phyloP scores from a whole-genome alignment of 2,113 vertebrate species.

The Lipotes vexillifer region DNA sequence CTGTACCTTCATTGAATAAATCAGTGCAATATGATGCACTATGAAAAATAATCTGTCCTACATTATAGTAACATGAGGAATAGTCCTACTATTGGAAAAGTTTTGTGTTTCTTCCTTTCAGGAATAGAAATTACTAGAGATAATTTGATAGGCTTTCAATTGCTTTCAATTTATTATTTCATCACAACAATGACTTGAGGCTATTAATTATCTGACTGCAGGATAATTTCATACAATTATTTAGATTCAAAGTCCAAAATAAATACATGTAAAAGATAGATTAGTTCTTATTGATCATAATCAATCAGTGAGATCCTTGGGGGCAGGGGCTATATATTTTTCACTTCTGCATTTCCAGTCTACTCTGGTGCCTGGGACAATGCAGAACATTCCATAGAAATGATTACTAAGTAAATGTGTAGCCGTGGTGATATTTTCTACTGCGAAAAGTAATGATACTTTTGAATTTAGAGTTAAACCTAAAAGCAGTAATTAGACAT shows the following conservation, averaged over 20 bases:
- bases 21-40: not conserved
- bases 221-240: not conserved
- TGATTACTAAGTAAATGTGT: not conserved
- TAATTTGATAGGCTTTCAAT: constrained; percentile 3
- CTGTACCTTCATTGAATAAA: constrained; percentile 24
- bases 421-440: not conserved
- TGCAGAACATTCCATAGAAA: not conserved
- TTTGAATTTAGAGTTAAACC: not conserved
- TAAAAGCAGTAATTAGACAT: not conserved
- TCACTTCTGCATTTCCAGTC: not conserved
- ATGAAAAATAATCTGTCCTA: not conserved
- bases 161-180: constrained; percentile 26
- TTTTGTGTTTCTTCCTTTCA: not conserved
- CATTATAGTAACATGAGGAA: not conserved
- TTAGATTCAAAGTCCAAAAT: constrained; percentile 18
- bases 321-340: not conserved
- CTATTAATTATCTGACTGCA: not conserved
- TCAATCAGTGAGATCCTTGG: not conserved
- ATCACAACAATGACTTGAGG: not conserved
- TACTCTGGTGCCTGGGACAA: not conserved
- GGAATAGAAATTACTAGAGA: constrained; percentile 15
- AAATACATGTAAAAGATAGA: not conserved
- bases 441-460: not conserved
- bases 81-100: not conserved
- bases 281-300: not conserved